Evolutionary conservation across 2,797 vertebrate species (phyloP).

Genomic region (Decapterus maruadsi): DNA sequence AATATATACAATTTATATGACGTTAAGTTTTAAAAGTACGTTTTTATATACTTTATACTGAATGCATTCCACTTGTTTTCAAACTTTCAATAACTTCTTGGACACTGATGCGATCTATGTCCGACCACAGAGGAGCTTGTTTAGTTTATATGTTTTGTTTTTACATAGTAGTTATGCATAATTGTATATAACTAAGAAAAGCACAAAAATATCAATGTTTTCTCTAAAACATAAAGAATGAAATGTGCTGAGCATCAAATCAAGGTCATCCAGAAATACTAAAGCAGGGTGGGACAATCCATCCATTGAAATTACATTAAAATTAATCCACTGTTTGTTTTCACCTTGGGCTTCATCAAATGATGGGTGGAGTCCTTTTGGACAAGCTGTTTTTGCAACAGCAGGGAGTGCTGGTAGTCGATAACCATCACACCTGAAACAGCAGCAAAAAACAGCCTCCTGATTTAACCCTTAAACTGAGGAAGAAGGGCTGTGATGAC

Average conservation of each 20-base stretch:
- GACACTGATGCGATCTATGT: no score
- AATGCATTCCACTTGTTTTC: background rate
- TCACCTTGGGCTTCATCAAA: conserved; percentile 42
- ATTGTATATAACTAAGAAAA: background rate
- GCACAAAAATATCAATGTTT: background rate
- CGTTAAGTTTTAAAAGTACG: no score
- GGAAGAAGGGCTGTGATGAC: conserved; percentile 49
- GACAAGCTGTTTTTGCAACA: background rate
- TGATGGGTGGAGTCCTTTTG: conserved; percentile 21
- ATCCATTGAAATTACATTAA: background rate
- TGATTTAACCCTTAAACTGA: conserved; percentile 24
- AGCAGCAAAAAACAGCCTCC: conserved; percentile 32
- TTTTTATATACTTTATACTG: no score
- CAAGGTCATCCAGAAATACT: background rate
- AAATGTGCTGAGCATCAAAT: background rate
- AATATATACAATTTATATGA: background rate
- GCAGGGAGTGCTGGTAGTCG: conserved; percentile 23
- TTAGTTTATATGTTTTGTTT: background rate
- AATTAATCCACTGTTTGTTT: conserved; percentile 24
- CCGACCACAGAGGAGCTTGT: no score
- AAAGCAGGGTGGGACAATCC: background rate
- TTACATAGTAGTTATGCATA: no score
- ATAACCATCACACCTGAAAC: conserved; percentile 53
- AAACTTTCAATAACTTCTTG: no score
- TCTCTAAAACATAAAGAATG: background rate